Percentiles rank a stretch among this genome's conserved stretches.
phyloP scores from a whole-genome alignment of 1,140 invertebrate species.

The Scaptomyza graminum region DNA sequence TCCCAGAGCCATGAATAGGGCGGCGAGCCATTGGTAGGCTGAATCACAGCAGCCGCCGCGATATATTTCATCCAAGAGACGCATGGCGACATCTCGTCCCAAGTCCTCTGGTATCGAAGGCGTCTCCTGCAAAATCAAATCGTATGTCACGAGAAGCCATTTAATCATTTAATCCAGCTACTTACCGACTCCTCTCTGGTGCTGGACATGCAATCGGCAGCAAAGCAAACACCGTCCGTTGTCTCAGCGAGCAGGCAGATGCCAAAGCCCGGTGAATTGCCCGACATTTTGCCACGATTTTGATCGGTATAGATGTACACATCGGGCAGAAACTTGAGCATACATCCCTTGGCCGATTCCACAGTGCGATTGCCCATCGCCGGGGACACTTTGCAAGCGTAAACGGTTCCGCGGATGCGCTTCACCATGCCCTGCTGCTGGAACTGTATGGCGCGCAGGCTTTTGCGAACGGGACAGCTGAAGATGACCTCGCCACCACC shows the following conservation, averaged over 20 bases:
- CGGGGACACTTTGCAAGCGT: constrained; percentile 91
- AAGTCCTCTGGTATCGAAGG: constrained; percentile 95
- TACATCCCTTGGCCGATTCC: constrained; percentile 94
- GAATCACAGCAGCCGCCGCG: constrained; percentile 97
- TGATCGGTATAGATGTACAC: constrained; percentile 98
- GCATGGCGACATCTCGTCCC: constrained; percentile 91
- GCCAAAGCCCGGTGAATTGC: constrained; percentile 96
- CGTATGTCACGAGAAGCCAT: neutral
- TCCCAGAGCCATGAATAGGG: constrained; percentile 96
- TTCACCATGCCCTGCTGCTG: constrained; percentile 96
- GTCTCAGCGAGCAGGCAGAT: constrained; percentile 96
- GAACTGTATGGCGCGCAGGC: constrained; percentile 86
- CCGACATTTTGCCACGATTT: constrained; percentile 91
- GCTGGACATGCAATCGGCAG: constrained; percentile 86
- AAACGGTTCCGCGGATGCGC: constrained; percentile 92
- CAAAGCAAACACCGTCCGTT: constrained; percentile 92
- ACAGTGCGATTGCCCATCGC: constrained; percentile 95
- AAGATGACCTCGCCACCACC: constrained; percentile 97
- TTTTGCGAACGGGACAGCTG: constrained; percentile 90
- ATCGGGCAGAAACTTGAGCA: constrained; percentile 96
- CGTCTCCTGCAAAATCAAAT: constrained; percentile 75
- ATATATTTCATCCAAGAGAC: constrained; percentile 95
- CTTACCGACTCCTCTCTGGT: constrained; percentile 66
- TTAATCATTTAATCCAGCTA: neutral
- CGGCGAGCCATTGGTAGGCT: constrained; percentile 92